These are phyloP conservation scores for Florisuga fusca DNA, from an alignment of 2,797 vertebrate species.

Conservation along the genomic window DNA sequence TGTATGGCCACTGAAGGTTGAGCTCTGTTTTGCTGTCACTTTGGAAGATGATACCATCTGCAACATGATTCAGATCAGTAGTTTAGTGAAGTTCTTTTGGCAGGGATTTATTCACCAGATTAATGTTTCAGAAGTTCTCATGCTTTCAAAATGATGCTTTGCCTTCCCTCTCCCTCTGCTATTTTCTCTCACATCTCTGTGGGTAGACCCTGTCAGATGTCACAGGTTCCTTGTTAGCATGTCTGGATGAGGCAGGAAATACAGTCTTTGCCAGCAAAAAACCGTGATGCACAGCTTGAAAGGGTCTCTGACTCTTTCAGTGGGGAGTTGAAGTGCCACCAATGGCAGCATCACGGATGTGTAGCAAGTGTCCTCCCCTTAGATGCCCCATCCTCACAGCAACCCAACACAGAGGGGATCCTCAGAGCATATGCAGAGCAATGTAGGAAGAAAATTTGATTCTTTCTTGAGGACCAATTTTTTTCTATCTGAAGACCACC, in stretches of 20 bases:
- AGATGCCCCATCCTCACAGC: background rate
- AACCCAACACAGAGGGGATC: background rate
- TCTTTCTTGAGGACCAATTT: background rate
- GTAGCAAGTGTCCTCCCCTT: rapidly evolving
- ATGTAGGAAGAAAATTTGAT: background rate
- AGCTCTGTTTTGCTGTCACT: constrained; percentile 9
- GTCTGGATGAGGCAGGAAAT: background rate
- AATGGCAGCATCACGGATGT: background rate
- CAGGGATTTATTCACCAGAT: constrained; percentile 39
- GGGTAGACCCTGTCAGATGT: background rate
- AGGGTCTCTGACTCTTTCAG: background rate
- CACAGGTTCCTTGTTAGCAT: background rate
- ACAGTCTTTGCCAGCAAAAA: background rate
- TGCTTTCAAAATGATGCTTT: background rate
- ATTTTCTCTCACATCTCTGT: background rate
- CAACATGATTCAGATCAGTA: constrained; percentile 55
- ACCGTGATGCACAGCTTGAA: background rate
- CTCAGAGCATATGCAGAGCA: background rate
- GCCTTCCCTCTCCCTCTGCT: background rate
- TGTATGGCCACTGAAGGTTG: constrained; percentile 25
- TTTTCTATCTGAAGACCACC: background rate
- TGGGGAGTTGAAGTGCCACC: background rate
- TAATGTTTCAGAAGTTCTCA: constrained; percentile 8
- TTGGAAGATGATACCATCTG: constrained; percentile 58
- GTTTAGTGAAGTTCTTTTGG: constrained; percentile 53